Percentiles rank a stretch among this genome's conserved stretches.
Evolutionary conservation across 2,888 invertebrate species (phyloP).

Genomic region (Meghimatium bilineatum): DNA sequence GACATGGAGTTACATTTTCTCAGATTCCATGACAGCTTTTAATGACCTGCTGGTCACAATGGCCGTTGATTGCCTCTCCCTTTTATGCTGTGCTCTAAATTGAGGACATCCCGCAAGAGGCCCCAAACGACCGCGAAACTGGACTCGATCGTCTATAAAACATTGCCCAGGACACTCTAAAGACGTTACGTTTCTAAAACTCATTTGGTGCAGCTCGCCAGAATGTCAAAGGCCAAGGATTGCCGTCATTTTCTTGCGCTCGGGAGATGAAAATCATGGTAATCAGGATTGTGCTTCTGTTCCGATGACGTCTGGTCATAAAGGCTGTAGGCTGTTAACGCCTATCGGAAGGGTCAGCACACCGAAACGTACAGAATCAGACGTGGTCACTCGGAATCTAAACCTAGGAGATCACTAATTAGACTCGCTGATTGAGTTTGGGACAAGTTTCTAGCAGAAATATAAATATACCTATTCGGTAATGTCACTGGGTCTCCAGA

Average conservation of each 20-base stretch:
- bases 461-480: too few relatives aligned
- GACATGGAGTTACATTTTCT: not conserved
- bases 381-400: not conserved
- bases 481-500: too few relatives aligned
- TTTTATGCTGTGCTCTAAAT: slow-evolving; percentile 33
- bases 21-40: slow-evolving; percentile 12
- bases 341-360: not conserved
- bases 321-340: slow-evolving; percentile 32
- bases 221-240: slow-evolving; percentile 37
- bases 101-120: slow-evolving; percentile 5
- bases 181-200: slow-evolving; percentile 39
- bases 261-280: slow-evolving; percentile 37
- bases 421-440: too few relatives aligned
- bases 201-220: slow-evolving; percentile 25
- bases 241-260: slow-evolving; percentile 31
- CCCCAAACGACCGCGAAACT: slow-evolving; percentile 1
- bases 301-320: slow-evolving; percentile 17
- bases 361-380: slow-evolving; percentile 21
- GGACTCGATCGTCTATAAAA: slow-evolving; percentile 24
- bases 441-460: too few relatives aligned
- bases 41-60: slow-evolving; percentile 22
- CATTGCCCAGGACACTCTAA: slow-evolving; percentile 7
- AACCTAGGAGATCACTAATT: not conserved
- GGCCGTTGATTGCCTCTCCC: slow-evolving; percentile 25
- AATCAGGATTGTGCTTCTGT: slow-evolving; percentile 9